Percentiles rank a stretch among this genome's conserved stretches.
Evolutionary conservation across 2,113 vertebrate genomes (phyloP).

Genomic region (Tragelaphus strepsiceros): DNA sequence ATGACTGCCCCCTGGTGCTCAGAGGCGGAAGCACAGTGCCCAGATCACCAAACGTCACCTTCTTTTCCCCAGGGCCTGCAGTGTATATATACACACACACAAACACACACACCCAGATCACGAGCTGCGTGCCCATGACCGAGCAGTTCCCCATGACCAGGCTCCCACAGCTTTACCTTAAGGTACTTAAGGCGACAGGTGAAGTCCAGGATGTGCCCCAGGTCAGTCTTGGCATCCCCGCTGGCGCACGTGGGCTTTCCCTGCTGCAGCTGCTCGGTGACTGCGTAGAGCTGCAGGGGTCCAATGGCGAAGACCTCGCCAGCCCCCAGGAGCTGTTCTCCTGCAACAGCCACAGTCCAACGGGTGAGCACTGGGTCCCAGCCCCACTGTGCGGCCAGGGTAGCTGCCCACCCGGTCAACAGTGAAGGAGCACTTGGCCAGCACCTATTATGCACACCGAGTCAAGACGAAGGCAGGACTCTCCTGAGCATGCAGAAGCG

Average conservation of each 20-base stretch:
- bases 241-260: constrained; percentile 93
- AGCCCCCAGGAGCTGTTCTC: constrained; percentile 91
- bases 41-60: neutral
- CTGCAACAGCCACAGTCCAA: constrained; percentile 74
- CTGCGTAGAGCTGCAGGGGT: constrained; percentile 92
- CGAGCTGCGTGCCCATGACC: neutral
- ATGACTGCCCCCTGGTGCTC: constrained; percentile 75
- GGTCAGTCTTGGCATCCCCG: constrained; percentile 94
- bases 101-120: neutral
- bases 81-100: neutral
- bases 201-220: constrained; percentile 98
- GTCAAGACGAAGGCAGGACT: neutral
- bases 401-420: neutral
- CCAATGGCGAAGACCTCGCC: constrained; percentile 92
- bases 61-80: neutral
- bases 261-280: constrained; percentile 91
- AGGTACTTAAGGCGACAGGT: constrained; percentile 96
- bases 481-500: neutral
- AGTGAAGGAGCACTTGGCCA: neutral
- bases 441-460: neutral
- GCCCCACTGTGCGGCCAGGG: neutral
- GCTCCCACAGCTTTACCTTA: constrained; percentile 83
- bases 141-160: neutral
- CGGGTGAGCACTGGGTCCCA: neutral
- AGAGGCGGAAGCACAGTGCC: neutral